These are phyloP conservation scores for Blera fallax DNA, from an alignment of 2,888 invertebrate genomes.

Conservation along the genomic window DNA sequence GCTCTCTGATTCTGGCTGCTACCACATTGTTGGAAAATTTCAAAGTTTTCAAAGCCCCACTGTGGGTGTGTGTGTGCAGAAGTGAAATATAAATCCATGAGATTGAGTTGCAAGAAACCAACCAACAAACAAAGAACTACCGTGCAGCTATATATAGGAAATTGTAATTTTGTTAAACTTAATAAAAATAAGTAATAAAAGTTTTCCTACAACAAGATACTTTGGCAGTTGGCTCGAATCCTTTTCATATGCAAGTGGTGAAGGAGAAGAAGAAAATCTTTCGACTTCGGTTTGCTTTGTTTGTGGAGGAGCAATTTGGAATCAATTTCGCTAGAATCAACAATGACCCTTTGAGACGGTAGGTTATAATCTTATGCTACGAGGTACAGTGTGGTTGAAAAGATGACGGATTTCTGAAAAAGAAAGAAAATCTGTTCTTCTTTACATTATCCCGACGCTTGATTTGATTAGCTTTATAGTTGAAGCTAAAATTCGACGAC, in stretches of 20 bases:
- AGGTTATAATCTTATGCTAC: conserved; percentile 20
- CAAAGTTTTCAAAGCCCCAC: conserved; percentile 17
- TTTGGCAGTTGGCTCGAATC: no score
- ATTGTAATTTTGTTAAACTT: conserved; percentile 48
- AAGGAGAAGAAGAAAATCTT: not conserved
- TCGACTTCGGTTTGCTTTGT: not conserved
- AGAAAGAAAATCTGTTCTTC: no score
- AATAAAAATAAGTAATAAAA: conserved; percentile 8
- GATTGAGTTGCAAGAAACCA: conserved; percentile 34
- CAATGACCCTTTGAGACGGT: conserved; percentile 17
- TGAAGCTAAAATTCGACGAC: no score
- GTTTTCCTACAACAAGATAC: not conserved
- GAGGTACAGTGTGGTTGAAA: not conserved
- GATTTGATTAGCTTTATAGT: no score
- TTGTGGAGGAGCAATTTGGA: conserved; percentile 5
- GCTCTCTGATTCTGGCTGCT: not conserved
- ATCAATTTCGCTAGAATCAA: conserved; percentile 46
- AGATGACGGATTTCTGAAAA: not conserved
- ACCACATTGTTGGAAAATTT: conserved; percentile 4
- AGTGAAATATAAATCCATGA: conserved; percentile 12
- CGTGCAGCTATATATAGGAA: conserved; percentile 7
- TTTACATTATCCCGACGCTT: no score
- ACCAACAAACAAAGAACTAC: not conserved
- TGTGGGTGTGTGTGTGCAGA: not conserved
- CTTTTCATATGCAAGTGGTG: not conserved